Evolutionary conservation across 1,140 invertebrate species (phyloP), one percentile per base, ranked within the genome.

Genomic region (Cyrtorhinus lividipennis): DNA sequence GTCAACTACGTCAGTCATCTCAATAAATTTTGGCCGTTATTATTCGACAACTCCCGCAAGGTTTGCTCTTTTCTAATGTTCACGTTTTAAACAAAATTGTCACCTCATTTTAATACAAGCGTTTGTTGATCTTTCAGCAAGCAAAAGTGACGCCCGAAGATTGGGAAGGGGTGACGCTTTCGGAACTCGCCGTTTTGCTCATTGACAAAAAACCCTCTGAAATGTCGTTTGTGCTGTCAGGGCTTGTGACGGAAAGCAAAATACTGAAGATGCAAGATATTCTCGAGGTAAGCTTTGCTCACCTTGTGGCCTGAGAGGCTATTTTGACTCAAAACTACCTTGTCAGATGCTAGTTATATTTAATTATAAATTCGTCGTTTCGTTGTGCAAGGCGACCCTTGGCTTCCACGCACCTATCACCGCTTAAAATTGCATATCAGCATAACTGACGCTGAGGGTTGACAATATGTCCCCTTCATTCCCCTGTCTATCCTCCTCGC

Each of bases 181-280:
- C 80, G 0, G 79, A 81, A 64, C 74, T 81, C 13, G 71, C 76
- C 2, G 74, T 77, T 1, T 71, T 76, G 24, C 64, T 82, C 18
- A 80, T 82, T 67, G 72, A 73, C 18, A 67, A 72, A 1, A 76
- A 78, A 63, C 75, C 74, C 2, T 68, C 68, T 0, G 68, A 75
- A 1, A 75, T 81, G 26, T 73, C 77, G 0, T 68, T 75, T 12
- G 69, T 78, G 24, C 70, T 83, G 2, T 70, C 72, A 1, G 69
- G 71, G 24, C 66, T 74, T 20, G 68, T 81, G 5, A 74, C 76
- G 45, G 73, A 77, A 38, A 70, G 72, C 22, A 72, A 71, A 45
- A 67, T 72, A 13, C 68, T 79, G 2, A 74, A 73, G 23, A 66
- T 82, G 25, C 74, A 77, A 66, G 74, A 79, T 68, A 70, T 81